These are phyloP conservation scores for Austrofundulus limnaeus DNA, from an alignment of 2,113 vertebrate species.

Conservation along the genomic window DNA sequence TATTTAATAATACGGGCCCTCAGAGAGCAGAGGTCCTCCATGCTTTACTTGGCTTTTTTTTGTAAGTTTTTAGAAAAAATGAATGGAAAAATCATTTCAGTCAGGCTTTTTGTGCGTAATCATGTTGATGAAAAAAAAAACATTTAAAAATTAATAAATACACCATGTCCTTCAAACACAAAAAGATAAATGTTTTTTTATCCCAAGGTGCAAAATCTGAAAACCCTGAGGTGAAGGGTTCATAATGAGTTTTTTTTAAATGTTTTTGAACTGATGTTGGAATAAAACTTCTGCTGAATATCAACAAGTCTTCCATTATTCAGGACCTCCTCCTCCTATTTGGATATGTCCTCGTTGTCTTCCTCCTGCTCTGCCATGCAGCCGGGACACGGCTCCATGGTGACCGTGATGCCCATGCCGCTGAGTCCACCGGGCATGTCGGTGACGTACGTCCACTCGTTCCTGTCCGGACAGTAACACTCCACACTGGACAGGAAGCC, in stretches of 20 bases:
- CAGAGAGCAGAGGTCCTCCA: not conserved
- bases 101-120: not conserved
- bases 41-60: not conserved
- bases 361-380: constrained; percentile 66
- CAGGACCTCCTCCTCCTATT: constrained; percentile 8
- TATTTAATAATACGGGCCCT: constrained; percentile 2
- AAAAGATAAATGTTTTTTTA: too few species aligned
- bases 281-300: constrained; percentile 8
- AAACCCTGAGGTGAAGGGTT: not conserved
- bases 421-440: constrained; percentile 79
- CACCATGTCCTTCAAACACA: not conserved
- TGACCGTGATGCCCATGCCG: constrained; percentile 83
- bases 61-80: not conserved
- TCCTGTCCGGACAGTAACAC: constrained; percentile 75
- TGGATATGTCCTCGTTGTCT: constrained; percentile 51
- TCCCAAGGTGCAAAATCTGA: not conserved
- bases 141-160: not conserved
- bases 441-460: constrained; percentile 76
- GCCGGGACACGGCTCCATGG: constrained; percentile 85
- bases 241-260: constrained; percentile 3
- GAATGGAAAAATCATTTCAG: not conserved
- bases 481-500: constrained; percentile 82
- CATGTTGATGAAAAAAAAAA: not conserved
- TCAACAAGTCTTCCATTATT: not conserved
- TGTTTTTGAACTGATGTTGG: constrained; percentile 9